A percentile compares a stretch with the other conserved stretches of the same genome.
phyloP scores from a whole-genome alignment of 1,140 invertebrate species.

The Pogonus chalceus region DNA sequence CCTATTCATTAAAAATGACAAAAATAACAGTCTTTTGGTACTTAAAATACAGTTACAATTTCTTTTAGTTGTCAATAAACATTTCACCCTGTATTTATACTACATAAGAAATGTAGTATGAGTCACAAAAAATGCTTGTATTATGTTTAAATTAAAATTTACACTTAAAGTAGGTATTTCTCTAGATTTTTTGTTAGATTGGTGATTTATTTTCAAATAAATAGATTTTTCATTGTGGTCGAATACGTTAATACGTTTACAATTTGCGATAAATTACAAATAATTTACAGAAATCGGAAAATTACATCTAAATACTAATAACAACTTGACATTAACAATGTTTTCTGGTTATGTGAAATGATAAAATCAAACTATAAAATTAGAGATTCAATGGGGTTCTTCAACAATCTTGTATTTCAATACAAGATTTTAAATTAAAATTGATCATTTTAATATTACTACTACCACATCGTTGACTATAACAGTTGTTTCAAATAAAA shows the following conservation, averaged over 20 bases:
- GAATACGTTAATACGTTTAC: background rate
- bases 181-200: background rate
- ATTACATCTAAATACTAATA: too few species aligned
- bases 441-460: too few species aligned
- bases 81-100: constrained; percentile 5
- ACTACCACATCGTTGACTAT: too few species aligned
- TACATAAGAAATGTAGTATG: too few species aligned
- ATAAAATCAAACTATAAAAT: too few species aligned
- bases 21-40: constrained; percentile 7
- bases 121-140: background rate
- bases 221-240: background rate
- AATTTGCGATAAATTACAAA: background rate
- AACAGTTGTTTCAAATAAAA: too few species aligned
- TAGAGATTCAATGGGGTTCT: too few species aligned
- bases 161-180: background rate
- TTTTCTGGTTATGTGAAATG: too few species aligned
- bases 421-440: too few species aligned
- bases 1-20: constrained; percentile 3
- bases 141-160: background rate
- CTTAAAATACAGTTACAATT: constrained; percentile 2
- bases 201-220: background rate
- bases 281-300: background rate
- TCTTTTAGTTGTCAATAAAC: background rate
- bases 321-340: too few species aligned
- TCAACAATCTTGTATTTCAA: too few species aligned